Evolutionary conservation across 2,113 vertebrate species (phyloP), one percentile per base, ranked within the genome.

Genomic region (Astur gentilis): DNA sequence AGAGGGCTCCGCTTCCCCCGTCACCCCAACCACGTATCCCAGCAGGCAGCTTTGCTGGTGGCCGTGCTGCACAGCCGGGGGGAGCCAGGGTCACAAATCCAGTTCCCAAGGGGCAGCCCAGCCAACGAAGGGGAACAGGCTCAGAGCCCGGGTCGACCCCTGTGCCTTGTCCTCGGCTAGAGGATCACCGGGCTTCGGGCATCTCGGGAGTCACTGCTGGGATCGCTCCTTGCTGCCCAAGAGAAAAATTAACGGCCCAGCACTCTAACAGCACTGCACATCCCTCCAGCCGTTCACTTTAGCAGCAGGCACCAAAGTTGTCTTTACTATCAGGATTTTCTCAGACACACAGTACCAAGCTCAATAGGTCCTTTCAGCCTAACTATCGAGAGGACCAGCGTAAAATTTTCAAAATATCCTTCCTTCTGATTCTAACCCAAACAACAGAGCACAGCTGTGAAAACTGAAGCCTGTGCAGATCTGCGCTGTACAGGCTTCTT

Each of bases 381-480:
- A 88, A 91, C 61, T 72, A 61, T 60, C 15, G 26, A 93, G 89
- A 72, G 34, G 31, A 57, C 13, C 2, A 0, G 82, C 5, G 21
- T 78, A 69, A 70, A 47, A 81, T 92, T 95, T 97, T 81, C 54
- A 83, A 97, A 97, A 95, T 89, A 88, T 31, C 64, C 77, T 90
- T 94, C 81, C 89, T 95, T 93, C 92, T 96, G 87, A 84, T 82
- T 66, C 25, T 96, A 96, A 96, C 86, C 81, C 92, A 96, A 97
- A 96, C 83, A 96, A 95, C 83, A 81, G 55, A 76, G 89, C 72
- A 78, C 96, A 97, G 96, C 97, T 97, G 94, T 97, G 92, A 92
- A 98, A 97, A 97, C 84, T 32, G 73, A 92, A 96, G 66, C 45
- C 64, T 34, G 11, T 22, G 64, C 61, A 77, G 55, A 91, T 69